Evolutionary conservation across 2,113 vertebrate genomes (phyloP), one percentile per base, ranked within the genome.

Genomic region (Pionites leucogaster): DNA sequence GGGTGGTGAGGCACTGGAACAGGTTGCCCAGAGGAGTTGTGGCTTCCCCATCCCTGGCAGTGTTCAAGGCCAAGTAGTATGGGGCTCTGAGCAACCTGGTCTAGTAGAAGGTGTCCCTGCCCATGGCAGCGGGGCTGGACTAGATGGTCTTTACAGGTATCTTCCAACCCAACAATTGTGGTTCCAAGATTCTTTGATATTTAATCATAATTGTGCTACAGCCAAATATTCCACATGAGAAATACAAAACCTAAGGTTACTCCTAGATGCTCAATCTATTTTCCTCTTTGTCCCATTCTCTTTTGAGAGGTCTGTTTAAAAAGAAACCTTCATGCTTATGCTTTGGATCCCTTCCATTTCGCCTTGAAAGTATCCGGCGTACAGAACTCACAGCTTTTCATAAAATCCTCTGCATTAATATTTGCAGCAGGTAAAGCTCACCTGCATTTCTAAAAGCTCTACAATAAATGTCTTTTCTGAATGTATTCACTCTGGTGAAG

Each of bases 21-120:
- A 69, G 5, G 12, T 2, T 76, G 57, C 20, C 52, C 47, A 59
- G 17, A 39, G 59, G 59, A 13, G 42, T 0, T 72, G 7, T 16
- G 16, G 42, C 22, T n/a, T 64, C 16, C 10, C 27, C 53, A 37
- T 2, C 1, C 2, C 3, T 41, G 17, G 18, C 23, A 44, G 17
- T 9, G 33, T 24, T 69, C 33, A 41, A 52, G n/a, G 9, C 2
- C 55, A 76, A 15, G 23, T 0, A 46, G 29, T 4, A 33, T 1
- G 11, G 35, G 11, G 8, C 41, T 79, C 46, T 75, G 41, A 79
- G 55, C 31, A 91, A 22, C 6, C 24, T 20, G 53, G 5, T 74
- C 22, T 31, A n/a, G 41, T 4, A 8, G 24, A 69, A 76, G 13
- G 3, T 13, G 17, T 27, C 50, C 46, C n/a, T 39, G 41, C 3